phyloP scores from a whole-genome alignment of 2,113 vertebrate species.

The Mirounga angustirostris region DNA sequence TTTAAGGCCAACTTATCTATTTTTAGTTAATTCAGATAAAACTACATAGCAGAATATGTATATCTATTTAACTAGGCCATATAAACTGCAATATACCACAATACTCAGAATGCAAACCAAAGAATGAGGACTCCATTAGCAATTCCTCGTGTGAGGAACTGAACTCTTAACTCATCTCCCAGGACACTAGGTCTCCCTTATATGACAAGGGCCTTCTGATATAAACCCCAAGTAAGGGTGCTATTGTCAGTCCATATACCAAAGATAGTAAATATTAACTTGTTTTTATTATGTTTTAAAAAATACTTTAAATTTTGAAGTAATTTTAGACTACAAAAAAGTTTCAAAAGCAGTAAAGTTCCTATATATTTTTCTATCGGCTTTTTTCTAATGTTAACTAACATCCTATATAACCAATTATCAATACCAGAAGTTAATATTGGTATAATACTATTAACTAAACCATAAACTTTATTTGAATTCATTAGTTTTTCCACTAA shows the following conservation, averaged over 20 bases:
- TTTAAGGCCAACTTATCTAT: background rate
- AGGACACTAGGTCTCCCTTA: background rate
- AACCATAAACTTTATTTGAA: background rate
- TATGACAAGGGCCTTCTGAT: background rate
- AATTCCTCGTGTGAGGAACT: background rate
- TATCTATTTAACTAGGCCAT: background rate
- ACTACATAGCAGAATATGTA: background rate
- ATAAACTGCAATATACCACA: background rate
- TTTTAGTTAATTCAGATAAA: conserved; percentile 24
- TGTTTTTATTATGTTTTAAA: background rate
- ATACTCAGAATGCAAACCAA: background rate
- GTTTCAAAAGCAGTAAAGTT: background rate
- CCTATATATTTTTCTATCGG: background rate
- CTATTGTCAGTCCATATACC: background rate
- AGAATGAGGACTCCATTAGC: background rate
- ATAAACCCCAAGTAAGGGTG: background rate
- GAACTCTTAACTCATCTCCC: background rate
- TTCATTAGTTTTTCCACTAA: background rate
- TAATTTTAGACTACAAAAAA: background rate
- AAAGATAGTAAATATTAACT: background rate
- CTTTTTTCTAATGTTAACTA: background rate
- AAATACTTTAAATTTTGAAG: background rate
- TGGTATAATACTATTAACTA: background rate
- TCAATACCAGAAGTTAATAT: background rate
- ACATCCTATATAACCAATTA: background rate